A percentile compares a stretch with the other conserved stretches of the same genome.
Evolutionary conservation across 2,888 invertebrate species (phyloP).

Genomic region (Boloria selene): DNA sequence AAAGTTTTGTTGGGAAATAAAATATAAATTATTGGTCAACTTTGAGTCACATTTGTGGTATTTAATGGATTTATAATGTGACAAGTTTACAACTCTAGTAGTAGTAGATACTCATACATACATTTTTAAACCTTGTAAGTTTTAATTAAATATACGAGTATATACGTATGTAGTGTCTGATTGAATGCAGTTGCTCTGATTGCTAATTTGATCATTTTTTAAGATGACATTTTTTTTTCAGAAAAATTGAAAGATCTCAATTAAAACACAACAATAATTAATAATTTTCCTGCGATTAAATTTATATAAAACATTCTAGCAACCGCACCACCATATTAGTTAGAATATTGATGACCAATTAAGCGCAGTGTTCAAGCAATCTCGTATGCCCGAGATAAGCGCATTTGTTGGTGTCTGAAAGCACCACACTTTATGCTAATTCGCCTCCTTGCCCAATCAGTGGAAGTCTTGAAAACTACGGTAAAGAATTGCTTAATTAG

Average conservation of each 20-base stretch:
- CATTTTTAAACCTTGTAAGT: too few species aligned
- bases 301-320: constrained; percentile 25
- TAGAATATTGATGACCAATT: constrained; percentile 79
- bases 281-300: background rate
- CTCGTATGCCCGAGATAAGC: constrained; percentile 66
- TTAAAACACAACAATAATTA: background rate
- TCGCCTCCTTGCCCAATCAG: constrained; percentile 42
- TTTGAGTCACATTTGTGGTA: too few species aligned
- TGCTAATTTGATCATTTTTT: too few species aligned
- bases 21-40: too few species aligned
- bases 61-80: too few species aligned
- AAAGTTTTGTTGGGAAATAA: constrained; percentile 31
- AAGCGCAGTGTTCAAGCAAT: constrained; percentile 72
- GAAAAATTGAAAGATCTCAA: too few species aligned
- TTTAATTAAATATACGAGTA: too few species aligned
- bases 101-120: too few species aligned
- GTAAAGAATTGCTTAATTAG: constrained; percentile 40
- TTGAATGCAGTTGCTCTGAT: too few species aligned
- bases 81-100: too few species aligned
- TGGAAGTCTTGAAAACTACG: constrained; percentile 34
- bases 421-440: constrained; percentile 71
- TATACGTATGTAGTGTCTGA: too few species aligned
- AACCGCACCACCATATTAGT: constrained; percentile 41
- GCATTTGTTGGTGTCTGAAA: constrained; percentile 68
- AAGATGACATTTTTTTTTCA: too few species aligned